phyloP scores from a whole-genome alignment of 2,113 vertebrate genomes.

The Gymnocephalus cernua region DNA sequence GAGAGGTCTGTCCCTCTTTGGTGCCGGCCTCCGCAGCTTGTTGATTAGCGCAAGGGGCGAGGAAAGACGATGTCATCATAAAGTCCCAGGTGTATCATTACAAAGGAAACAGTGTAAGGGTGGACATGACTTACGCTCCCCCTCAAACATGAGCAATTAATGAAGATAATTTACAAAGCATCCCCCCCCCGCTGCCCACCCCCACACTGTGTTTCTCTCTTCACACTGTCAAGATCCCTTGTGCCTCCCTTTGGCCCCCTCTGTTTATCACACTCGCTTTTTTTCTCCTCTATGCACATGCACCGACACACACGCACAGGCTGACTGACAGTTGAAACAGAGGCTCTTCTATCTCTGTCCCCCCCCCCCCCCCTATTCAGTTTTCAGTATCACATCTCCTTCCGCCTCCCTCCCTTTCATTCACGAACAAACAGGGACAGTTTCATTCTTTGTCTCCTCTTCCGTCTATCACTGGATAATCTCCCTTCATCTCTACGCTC shows the following conservation, averaged over 20 bases:
- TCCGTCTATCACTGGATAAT: conserved; percentile 53
- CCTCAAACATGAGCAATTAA: conserved; percentile 44
- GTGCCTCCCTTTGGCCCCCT: conserved; percentile 49
- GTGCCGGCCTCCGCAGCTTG: conserved; percentile 26
- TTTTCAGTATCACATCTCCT: conserved; percentile 70
- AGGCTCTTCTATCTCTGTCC: conserved; percentile 65
- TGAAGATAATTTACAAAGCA: conserved; percentile 61
- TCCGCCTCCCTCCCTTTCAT: conserved; percentile 66
- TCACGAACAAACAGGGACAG: conserved; percentile 66
- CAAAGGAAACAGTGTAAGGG: conserved; percentile 77
- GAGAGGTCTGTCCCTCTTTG: conserved; percentile 49
- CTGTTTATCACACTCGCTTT: conserved; percentile 58
- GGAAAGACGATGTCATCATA: conserved; percentile 74
- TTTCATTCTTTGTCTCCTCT: conserved; percentile 57
- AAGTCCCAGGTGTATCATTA: conserved; percentile 79
- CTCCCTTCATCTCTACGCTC: conserved; percentile 38
- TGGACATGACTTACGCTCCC: conserved; percentile 39
- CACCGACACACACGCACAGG: conserved; percentile 34
- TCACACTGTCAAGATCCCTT: conserved; percentile 44
- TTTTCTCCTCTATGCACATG: conserved; percentile 18
- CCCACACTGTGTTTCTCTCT: conserved; percentile 11
- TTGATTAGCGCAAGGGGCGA: conserved; percentile 55
- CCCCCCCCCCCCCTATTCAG: conserved; percentile 40
- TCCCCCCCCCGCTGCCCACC: no score
- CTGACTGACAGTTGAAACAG: conserved; percentile 65